Evolutionary conservation across 1,140 invertebrate genomes (phyloP).

Genomic region (Drosophila lacteicornis): DNA sequence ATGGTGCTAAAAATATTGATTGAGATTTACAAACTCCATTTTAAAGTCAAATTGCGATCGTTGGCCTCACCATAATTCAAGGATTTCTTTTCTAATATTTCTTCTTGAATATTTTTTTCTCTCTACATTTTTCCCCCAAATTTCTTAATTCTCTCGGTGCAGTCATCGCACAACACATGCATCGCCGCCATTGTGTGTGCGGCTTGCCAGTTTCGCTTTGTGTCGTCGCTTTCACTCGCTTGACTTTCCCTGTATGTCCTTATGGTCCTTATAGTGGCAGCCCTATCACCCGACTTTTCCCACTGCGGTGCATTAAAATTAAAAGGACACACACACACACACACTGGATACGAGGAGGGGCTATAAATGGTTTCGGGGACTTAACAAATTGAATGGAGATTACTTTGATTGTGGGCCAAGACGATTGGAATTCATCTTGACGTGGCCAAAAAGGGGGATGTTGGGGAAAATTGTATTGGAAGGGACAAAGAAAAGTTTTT

Average conservation of each 20-base stretch:
- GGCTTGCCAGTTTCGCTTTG: constrained; percentile 52
- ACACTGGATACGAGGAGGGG: neutral
- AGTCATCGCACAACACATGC: constrained; percentile 23
- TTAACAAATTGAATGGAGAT: constrained; percentile 52
- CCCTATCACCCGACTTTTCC: constrained; percentile 6
- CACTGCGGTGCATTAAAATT: constrained; percentile 44
- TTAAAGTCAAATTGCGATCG: too few relatives aligned
- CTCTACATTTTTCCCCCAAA: too few relatives aligned
- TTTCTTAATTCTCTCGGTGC: neutral
- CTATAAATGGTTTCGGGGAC: constrained; percentile 37
- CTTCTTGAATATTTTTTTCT: neutral
- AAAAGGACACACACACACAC: constrained; percentile 26
- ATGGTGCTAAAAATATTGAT: too few relatives aligned
- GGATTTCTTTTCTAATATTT: too few relatives aligned
- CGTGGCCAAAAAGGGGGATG: neutral
- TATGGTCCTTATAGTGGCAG: constrained; percentile 49
- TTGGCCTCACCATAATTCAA: too few relatives aligned
- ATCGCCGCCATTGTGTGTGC: constrained; percentile 37
- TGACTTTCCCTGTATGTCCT: constrained; percentile 56
- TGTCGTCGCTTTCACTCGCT: constrained; percentile 65
- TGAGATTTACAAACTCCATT: too few relatives aligned
- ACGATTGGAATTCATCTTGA: constrained; percentile 5
- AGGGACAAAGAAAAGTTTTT: neutral
- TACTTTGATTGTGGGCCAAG: constrained; percentile 48
- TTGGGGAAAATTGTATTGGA: neutral